Base-by-base conservation (phyloP, 2,888 invertebrate species). In the Drosophila sordidula region DNA sequence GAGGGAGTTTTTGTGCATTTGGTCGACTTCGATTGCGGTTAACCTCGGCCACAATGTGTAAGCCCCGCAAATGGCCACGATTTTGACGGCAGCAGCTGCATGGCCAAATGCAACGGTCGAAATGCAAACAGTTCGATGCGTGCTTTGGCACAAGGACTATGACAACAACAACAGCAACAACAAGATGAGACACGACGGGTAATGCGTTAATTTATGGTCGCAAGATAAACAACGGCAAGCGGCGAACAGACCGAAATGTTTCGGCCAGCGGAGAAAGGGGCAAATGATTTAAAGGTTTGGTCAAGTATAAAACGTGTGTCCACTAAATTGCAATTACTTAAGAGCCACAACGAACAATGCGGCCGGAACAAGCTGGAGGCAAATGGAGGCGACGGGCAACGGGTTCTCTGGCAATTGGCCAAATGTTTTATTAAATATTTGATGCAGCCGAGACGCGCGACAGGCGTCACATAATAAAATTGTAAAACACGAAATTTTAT, bases 401-500 rank as follows among this genome's bases (percentile, higher is more conserved):
- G 8, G 25, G 45, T 16, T 9, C 32, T 25, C 26, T 36, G 42
- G 34, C 39, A 34, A 52, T 65, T 39, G 42, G 55, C 42, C 49
- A 62, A 78, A 75, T 63, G 57, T 75, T 71, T 68, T 67, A 66
- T 76, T 85, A 74, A 83, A 83, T 83, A 85, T 80, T 83, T 82
- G 59, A 82, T 85, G 70, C 36, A 29, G 55, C n/a, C 59, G 59
- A 57, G 52, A 56, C 68, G 52, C 49, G 77, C 71, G 70, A 63
- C 84, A 57, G 67, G 77, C 89, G 68, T 65, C 88, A 83, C 83
- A 82, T 88, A 89, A 89, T 90, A 90, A 90, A 89, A 90, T 90
- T 89, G 90, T 89, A 90, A 89, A 73, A 90, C 83, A 89, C 77
- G 74, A 81, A 79, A 80, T 85, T 90, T 90, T 89, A 89, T 89